Percentiles rank a stretch among this genome's conserved stretches.
These are phyloP conservation scores for Drosophila stalkeri DNA, from an alignment of 2,888 invertebrate species.

Conservation along the genomic window DNA sequence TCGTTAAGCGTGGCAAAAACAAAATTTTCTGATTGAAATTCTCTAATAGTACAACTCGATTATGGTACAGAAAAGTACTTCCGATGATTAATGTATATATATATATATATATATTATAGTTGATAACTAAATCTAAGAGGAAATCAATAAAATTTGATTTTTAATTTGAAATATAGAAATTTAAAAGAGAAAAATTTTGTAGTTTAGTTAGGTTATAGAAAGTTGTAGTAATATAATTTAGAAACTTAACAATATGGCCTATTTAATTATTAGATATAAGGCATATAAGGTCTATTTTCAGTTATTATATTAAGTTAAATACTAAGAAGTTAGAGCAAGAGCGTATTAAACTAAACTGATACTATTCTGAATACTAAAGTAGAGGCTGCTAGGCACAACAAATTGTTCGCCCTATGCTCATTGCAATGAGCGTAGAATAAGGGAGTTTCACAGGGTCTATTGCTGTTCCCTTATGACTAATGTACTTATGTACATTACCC, in stretches of 20 bases:
- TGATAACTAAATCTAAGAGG: background rate
- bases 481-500: background rate
- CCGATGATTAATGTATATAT: background rate
- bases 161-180: background rate
- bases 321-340: background rate
- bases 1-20: background rate
- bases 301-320: background rate
- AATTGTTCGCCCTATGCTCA: too few species aligned
- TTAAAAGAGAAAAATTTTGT: too few species aligned
- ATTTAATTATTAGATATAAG: too few species aligned
- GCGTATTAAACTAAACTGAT: background rate
- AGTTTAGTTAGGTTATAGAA: too few species aligned
- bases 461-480: background rate
- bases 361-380: background rate
- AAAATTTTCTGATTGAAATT: constrained; percentile 13
- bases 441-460: background rate
- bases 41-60: constrained; percentile 6
- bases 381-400: background rate
- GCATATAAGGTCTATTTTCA: too few species aligned
- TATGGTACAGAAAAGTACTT: background rate
- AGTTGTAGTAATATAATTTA: too few species aligned
- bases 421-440: background rate
- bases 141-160: background rate
- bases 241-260: too few species aligned
- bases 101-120: too few species aligned